These are phyloP conservation scores for Tenualosa ilisha DNA, from an alignment of 2,797 vertebrate species.

Conservation along the genomic window DNA sequence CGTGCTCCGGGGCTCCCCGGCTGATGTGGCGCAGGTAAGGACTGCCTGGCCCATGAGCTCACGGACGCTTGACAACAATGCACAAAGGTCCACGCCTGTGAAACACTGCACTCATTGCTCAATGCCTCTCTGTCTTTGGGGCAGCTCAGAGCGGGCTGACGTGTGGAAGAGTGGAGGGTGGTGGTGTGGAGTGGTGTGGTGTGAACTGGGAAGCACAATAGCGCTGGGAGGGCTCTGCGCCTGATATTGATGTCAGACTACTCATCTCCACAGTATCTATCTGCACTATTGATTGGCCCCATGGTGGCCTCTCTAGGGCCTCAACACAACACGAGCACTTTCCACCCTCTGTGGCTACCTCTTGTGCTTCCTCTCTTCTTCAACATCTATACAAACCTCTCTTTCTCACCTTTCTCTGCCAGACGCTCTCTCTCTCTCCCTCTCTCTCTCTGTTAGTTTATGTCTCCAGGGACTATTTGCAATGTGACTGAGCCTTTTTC, in stretches of 20 bases:
- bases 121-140: conserved; percentile 58
- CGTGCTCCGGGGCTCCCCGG: not conserved
- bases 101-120: conserved; percentile 40
- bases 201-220: conserved; percentile 48
- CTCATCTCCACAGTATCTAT: conserved; percentile 65
- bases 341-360: conserved; percentile 7
- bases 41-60: not conserved
- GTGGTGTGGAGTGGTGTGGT: not conserved
- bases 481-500: not conserved
- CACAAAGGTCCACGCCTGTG: conserved; percentile 40
- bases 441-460: conserved; percentile 26
- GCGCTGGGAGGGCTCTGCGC: conserved; percentile 42
- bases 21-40: not conserved
- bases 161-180: conserved; percentile 35
- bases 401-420: not conserved
- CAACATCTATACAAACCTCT: not conserved
- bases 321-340: not conserved
- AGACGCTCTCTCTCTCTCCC: conserved; percentile 28
- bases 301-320: conserved; percentile 28
- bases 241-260: conserved; percentile 60
- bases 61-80: conserved; percentile 44
- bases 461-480: not conserved
- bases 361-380: not conserved
- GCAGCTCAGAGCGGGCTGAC: conserved; percentile 40
- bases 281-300: conserved; percentile 68